phyloP scores from a whole-genome alignment of 2,113 vertebrate genomes.

The Heteronetta atricapilla region DNA sequence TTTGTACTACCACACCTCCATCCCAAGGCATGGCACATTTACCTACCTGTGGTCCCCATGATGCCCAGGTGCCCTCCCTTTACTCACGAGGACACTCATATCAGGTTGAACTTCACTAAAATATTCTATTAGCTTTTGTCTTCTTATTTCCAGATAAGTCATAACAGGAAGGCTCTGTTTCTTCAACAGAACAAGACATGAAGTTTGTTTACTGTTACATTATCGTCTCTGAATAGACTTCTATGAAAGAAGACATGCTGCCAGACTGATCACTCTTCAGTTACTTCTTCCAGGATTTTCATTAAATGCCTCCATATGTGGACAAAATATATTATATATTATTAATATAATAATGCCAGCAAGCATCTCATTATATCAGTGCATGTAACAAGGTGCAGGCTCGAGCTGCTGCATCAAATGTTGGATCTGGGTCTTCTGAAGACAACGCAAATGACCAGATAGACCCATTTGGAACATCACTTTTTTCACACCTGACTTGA shows the following conservation, averaged over 20 bases:
- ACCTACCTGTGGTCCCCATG: neutral
- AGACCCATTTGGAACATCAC: neutral
- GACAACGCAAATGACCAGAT: neutral
- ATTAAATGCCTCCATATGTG: neutral
- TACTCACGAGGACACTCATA: neutral
- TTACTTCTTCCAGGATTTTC: neutral
- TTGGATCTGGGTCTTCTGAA: neutral
- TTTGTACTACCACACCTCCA: neutral
- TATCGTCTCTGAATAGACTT: neutral
- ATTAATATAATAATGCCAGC: neutral
- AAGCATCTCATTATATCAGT: neutral
- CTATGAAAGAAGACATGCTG: neutral
- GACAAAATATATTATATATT: neutral
- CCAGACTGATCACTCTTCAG: neutral
- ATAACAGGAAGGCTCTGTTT: neutral
- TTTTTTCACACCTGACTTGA: neutral
- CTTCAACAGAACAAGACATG: neutral
- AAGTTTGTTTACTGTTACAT: neutral
- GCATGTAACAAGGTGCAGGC: neutral
- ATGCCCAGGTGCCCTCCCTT: neutral
- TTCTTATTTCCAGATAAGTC: neutral
- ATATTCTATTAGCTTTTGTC: neutral
- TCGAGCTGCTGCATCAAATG: neutral
- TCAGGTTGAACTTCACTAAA: neutral
- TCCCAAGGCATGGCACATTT: fast-evolving